phyloP scores from a whole-genome alignment of 1,140 invertebrate genomes.

The Cotesia chilonis region DNA sequence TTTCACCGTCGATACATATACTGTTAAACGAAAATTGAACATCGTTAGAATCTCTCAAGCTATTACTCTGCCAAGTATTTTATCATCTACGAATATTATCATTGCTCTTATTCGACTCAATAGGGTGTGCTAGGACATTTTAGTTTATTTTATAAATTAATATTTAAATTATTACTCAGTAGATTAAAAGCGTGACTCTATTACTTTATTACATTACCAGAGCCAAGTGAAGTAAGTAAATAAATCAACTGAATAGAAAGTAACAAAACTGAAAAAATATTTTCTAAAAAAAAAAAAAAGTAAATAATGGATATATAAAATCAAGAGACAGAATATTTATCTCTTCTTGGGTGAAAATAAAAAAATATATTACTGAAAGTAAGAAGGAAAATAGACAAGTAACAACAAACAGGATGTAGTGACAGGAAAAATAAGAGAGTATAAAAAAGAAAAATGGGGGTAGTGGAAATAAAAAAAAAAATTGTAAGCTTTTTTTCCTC shows the following conservation, averaged over 20 bases:
- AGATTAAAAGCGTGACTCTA: too few species aligned
- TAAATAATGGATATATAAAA: background rate
- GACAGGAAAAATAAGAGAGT: constrained; percentile 11
- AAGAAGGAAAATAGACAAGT: background rate
- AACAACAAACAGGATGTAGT: constrained; percentile 11
- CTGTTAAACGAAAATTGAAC: background rate
- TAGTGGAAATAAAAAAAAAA: constrained; percentile 10
- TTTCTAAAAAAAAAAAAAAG: background rate
- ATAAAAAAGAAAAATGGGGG: background rate
- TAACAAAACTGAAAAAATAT: too few species aligned
- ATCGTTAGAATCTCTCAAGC: background rate
- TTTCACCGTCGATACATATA: constrained; percentile 13
- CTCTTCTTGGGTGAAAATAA: constrained; percentile 4
- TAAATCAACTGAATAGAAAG: too few species aligned
- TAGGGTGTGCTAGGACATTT: too few species aligned
- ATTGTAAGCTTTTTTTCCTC: constrained; percentile 18
- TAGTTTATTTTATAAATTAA: too few species aligned
- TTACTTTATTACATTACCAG: too few species aligned
- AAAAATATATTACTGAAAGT: constrained; percentile 5
- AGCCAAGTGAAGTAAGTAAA: too few species aligned
- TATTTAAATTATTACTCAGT: too few species aligned
- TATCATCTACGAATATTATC: too few species aligned
- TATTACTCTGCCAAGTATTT: background rate
- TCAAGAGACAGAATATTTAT: background rate
- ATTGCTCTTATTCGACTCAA: too few species aligned